phyloP scores from a whole-genome alignment of 2,797 vertebrate species.

The Oceanodroma leucorhoa region DNA sequence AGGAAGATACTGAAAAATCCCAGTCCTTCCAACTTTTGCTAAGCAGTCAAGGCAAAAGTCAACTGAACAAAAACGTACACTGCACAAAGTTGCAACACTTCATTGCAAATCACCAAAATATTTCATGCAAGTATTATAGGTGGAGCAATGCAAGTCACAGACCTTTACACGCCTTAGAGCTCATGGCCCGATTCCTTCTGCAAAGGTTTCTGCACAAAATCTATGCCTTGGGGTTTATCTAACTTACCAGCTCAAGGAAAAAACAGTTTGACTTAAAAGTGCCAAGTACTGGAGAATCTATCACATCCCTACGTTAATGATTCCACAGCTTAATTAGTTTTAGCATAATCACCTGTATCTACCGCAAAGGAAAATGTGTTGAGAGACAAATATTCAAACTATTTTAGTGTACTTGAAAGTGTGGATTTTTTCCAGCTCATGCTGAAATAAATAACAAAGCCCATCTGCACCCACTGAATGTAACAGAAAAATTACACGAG shows the following conservation, averaged over 20 bases:
- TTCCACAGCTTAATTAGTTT: background rate
- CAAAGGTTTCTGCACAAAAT: background rate
- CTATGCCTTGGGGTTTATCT: background rate
- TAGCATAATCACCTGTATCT: background rate
- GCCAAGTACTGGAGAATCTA: background rate
- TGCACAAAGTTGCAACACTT: background rate
- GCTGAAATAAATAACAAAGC: background rate
- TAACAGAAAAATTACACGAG: background rate
- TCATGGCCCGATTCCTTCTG: accelerated
- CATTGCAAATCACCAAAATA: background rate
- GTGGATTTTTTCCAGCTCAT: background rate
- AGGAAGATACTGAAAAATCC: constrained; percentile 7
- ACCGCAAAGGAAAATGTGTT: background rate
- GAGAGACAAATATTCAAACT: background rate
- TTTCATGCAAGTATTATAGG: background rate
- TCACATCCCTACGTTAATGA: background rate
- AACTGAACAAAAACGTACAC: background rate
- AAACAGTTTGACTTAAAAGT: background rate
- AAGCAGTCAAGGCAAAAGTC: constrained; percentile 28
- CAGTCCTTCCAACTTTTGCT: constrained; percentile 10
- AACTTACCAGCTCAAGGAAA: background rate
- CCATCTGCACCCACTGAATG: background rate
- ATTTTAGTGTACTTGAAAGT: background rate
- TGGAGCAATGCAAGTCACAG: background rate
- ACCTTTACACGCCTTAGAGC: background rate